A percentile compares a stretch with the other conserved stretches of the same genome.
These are phyloP conservation scores for Nannoperca obscura DNA, from an alignment of 2,797 vertebrate species.

Conservation along the genomic window DNA sequence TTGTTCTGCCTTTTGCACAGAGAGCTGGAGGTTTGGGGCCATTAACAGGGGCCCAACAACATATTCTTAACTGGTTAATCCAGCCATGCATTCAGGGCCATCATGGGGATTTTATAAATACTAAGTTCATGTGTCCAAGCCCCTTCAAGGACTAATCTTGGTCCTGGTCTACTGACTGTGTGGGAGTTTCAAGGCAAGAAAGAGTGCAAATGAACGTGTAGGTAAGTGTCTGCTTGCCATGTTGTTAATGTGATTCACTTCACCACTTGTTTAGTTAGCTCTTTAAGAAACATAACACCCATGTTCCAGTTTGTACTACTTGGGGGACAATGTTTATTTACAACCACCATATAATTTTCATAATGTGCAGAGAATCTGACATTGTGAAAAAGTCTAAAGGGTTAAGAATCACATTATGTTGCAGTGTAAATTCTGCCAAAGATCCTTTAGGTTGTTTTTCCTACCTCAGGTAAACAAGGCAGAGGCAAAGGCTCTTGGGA, in stretches of 20 bases:
- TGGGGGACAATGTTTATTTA: not conserved
- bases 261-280: not conserved
- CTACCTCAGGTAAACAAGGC: not conserved
- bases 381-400: not conserved
- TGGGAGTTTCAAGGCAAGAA: not conserved
- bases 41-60: too few relatives aligned
- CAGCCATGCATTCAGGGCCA: too few relatives aligned
- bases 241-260: not conserved
- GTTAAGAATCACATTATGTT: slow-evolving; percentile 1
- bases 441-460: not conserved
- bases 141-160: too few relatives aligned
- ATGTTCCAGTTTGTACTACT: not conserved
- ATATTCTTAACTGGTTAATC: not conserved
- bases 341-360: not conserved
- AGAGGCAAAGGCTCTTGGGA: not conserved
- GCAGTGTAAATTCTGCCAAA: not conserved
- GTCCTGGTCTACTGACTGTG: not conserved
- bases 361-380: not conserved
- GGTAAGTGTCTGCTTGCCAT: not conserved
- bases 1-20: too few relatives aligned
- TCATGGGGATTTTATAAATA: too few relatives aligned
- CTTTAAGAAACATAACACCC: not conserved
- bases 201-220: not conserved
- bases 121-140: too few relatives aligned
- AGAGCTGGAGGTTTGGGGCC: too few relatives aligned